Evolutionary conservation across 1,140 invertebrate species (phyloP).

Genomic region (Proales similis): DNA sequence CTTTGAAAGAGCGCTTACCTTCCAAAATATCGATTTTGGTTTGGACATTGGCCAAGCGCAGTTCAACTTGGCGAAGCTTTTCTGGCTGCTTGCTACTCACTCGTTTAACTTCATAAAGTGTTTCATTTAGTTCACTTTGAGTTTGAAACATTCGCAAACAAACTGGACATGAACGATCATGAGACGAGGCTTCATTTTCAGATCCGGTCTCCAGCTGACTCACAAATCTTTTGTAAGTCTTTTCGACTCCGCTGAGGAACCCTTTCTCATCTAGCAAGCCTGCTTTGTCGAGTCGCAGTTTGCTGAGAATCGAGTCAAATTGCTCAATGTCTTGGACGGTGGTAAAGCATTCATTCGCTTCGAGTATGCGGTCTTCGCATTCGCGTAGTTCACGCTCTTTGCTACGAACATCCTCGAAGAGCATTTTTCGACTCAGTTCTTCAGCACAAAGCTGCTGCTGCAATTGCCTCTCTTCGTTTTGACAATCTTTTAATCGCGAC

Average conservation of each 20-base stretch:
- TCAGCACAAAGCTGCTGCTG: slow-evolving; percentile 9
- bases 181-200: no score
- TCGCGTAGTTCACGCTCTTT: not conserved
- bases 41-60: not conserved
- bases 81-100: slow-evolving; percentile 8
- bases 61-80: slow-evolving; percentile 12
- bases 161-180: slow-evolving; percentile 40
- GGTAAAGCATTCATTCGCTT: slow-evolving; percentile 5
- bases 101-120: slow-evolving; percentile 34
- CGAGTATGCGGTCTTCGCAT: slow-evolving; percentile 6
- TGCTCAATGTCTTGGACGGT: slow-evolving; percentile 10
- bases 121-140: slow-evolving; percentile 41
- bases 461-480: not conserved
- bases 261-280: slow-evolving; percentile 58
- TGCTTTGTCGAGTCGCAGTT: slow-evolving; percentile 57
- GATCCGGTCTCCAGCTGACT: no score
- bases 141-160: slow-evolving; percentile 40
- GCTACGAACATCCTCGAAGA: not conserved
- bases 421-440: slow-evolving; percentile 35
- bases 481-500: no score
- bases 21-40: slow-evolving; percentile 24
- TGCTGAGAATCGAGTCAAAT: slow-evolving; percentile 28
- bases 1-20: slow-evolving; percentile 13
- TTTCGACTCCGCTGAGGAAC: slow-evolving; percentile 41
- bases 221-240: slow-evolving; percentile 34